Evolutionary conservation across 2,888 invertebrate genomes (phyloP).

Genomic region (Sminthurides aquaticus): DNA sequence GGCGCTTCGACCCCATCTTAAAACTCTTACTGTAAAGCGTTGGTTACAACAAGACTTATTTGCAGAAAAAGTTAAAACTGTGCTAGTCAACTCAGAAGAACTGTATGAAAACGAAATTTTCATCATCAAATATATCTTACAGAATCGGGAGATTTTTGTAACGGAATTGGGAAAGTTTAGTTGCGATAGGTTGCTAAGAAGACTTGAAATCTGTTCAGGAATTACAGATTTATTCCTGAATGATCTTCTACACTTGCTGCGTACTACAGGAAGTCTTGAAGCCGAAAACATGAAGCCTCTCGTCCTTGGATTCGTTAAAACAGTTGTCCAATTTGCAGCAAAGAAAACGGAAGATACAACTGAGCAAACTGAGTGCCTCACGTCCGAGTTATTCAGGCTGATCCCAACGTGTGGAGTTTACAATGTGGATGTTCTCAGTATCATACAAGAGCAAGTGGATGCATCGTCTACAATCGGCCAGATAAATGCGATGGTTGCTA

Average conservation of each 20-base stretch:
- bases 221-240: background rate
- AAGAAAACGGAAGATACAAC: background rate
- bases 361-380: background rate
- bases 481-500: background rate
- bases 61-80: conserved; percentile 2
- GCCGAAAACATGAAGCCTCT: background rate
- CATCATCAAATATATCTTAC: conserved; percentile 19
- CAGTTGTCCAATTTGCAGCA: background rate
- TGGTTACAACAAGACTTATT: conserved; percentile 32
- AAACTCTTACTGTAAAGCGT: conserved; percentile 22
- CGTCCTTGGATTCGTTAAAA: background rate
- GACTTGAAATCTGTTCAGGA: background rate
- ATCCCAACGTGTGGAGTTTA: background rate
- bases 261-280: background rate
- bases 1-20: background rate
- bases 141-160: conserved; percentile 13
- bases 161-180: background rate
- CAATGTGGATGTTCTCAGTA: background rate
- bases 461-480: background rate
- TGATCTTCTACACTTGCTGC: background rate
- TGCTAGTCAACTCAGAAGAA: conserved; percentile 7
- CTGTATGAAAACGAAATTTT: conserved; percentile 10
- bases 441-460: background rate
- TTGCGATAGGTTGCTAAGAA: background rate
- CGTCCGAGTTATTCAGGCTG: background rate